Evolutionary conservation across 2,113 vertebrate species (phyloP), one percentile per base, ranked within the genome.

Genomic region (Notarius quadriscutis): DNA sequence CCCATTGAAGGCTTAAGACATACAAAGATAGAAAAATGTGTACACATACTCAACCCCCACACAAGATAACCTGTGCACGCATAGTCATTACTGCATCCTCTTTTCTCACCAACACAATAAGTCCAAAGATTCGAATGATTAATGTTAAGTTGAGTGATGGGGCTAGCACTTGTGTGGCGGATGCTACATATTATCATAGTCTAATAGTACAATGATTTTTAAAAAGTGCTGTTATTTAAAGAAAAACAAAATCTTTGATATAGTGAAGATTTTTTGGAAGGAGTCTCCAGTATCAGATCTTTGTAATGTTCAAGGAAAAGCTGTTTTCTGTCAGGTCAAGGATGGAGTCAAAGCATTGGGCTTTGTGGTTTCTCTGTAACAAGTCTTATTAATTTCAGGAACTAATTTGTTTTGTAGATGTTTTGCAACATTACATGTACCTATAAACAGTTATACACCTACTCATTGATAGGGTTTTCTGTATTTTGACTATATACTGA

Each of bases 1-100:
- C 27, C 11, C 25, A 84, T 67, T 84, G 50, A 87, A 89, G 82
- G 63, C 74, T 84, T 75, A 20, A 69, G n/a, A 58, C 67, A 81
- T 34, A 83, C 67, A 81, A 15, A 62, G 79, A 67, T 72, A 30
- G 51, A 7, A 27, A 80, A 62, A 50, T 41, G 72, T 53, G 67
- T 78, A 57, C 50, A 63, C 63, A 84, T 60, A 63, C 48, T 48
- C 69, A 84, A 15, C 20, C 65, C 15, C 53, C 22, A 48, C 41
- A 89, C 69, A 25, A 41, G 11, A 53, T 22, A n/a, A 86, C 34
- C 25, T 27, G 53, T 51, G 8, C 48, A 75, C 30, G n/a, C 34
- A n/a, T 53, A 15, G 14, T 14, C 60, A 55, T 69, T n/a, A 30
- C 51, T 53, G 8, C 2, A 55, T 72, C 48, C 79, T 20, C 30